Evolutionary conservation across 2,113 vertebrate species (phyloP), one percentile per base, ranked within the genome.

Genomic region (Henicopernis longicauda): DNA sequence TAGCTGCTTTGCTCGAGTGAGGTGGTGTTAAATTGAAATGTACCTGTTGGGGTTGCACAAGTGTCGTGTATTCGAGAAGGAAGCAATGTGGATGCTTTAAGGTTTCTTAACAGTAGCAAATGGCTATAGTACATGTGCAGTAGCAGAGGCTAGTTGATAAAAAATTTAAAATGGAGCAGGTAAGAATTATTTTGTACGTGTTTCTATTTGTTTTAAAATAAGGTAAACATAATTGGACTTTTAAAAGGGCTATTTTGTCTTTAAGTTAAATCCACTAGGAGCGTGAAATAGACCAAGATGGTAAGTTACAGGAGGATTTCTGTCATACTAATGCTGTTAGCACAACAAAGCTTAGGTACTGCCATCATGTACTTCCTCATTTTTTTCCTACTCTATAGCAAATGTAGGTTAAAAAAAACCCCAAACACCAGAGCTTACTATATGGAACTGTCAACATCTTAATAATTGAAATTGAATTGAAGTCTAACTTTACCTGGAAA

Each of bases 21-120:
- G 25, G 6, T 3, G 1, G 27, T 29, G 26, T 5, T 6, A 9
- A 2, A 1, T 3, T 5, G 26, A 3, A 10, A 6, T 1, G 3
- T 3, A 12, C 62, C 81, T 66, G 16, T 3, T 16, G 81, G 70
- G 57, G 54, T 3, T 71, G 73, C 78, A 6, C 27, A 1, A 16
- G 55, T 2, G 20, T 4, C 25, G 3, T 29, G 13, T 13, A 5
- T 20, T 15, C 49, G 8, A 20, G 76, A 5, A 26, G 29, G 38
- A 29, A 18, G 40, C 12, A 0, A 4, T 11, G 2, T 6, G 36
- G 26, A 6, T 20, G 57, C 49, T 10, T 6, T 12, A 12, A 21
- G 44, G 14, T 3, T 55, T 34, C 10, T 31, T 25, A 57, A 25
- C 29, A 16, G 59, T 3, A 67, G 40, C 11, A 57, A 85, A 18